Evolutionary conservation across 1,140 invertebrate genomes (phyloP).

Genomic region (Procambarus clarkii): DNA sequence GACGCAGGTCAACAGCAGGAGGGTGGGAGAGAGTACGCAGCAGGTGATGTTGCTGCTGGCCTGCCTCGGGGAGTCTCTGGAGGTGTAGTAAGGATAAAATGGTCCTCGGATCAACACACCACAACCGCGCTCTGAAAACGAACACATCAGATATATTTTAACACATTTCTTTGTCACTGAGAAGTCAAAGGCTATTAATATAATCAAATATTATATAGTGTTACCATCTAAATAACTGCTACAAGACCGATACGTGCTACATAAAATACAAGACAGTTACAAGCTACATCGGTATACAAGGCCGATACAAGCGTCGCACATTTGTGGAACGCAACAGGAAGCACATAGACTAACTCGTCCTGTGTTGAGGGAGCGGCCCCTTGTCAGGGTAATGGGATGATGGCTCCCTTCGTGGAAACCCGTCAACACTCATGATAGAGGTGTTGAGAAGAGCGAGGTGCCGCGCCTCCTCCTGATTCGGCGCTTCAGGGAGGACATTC

Average conservation of each 20-base stretch:
- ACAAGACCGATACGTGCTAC: too few species aligned
- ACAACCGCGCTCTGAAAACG: neutral
- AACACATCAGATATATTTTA: too few species aligned
- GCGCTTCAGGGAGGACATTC: too few species aligned
- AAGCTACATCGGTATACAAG: too few species aligned
- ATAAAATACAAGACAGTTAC: too few species aligned
- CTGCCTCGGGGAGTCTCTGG: neutral
- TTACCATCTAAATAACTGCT: too few species aligned
- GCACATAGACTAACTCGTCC: neutral
- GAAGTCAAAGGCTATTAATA: too few species aligned
- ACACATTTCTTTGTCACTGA: too few species aligned
- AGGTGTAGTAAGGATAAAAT: neutral
- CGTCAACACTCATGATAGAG: neutral
- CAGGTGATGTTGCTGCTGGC: neutral
- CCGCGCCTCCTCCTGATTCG: too few species aligned
- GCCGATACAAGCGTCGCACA: neutral
- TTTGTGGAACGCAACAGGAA: neutral
- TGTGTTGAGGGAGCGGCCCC: neutral
- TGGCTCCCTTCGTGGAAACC: neutral
- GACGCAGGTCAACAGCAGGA: neutral
- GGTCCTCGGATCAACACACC: neutral
- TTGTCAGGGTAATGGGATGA: neutral
- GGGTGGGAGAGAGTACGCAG: neutral
- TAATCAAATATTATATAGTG: too few species aligned
- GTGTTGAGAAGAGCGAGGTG: neutral